Evolutionary conservation across 2,797 vertebrate genomes (phyloP).

Genomic region (Lepus townsendii): DNA sequence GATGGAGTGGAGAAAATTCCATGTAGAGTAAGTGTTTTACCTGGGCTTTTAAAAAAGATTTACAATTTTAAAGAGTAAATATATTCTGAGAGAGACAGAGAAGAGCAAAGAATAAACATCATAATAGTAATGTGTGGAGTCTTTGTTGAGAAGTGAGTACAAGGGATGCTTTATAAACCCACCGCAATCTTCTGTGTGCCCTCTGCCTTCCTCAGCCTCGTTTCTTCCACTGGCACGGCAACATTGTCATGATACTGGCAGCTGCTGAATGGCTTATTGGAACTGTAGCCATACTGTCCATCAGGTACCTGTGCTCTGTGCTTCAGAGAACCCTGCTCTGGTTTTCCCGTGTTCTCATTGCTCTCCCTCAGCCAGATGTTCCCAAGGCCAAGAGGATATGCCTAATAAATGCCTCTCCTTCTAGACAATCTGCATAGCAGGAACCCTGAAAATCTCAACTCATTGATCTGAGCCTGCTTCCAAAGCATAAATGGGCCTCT

Average conservation of each 20-base stretch:
- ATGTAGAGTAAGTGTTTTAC: background rate
- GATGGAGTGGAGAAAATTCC: background rate
- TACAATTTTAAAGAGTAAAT: background rate
- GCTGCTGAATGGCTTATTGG: background rate
- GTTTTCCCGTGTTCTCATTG: background rate
- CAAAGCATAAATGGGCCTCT: background rate
- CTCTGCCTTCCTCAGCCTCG: background rate
- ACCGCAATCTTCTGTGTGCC: background rate
- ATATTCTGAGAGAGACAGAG: background rate
- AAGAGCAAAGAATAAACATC: background rate
- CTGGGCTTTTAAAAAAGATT: background rate
- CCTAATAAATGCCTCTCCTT: background rate
- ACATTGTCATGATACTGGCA: background rate
- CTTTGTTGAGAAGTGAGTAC: constrained; percentile 17
- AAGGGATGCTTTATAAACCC: background rate
- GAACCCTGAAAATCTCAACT: background rate
- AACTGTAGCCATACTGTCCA: background rate
- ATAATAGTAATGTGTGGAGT: background rate
- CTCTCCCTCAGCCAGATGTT: background rate
- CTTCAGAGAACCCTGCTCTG: background rate
- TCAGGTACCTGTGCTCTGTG: background rate
- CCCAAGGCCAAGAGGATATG: background rate
- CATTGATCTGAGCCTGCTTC: background rate
- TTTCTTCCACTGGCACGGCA: background rate
- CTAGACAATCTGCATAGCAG: background rate